Conservation (phyloP, 2,888 invertebrate genomes). For the Hofmannophila pseudospretella region DNA sequence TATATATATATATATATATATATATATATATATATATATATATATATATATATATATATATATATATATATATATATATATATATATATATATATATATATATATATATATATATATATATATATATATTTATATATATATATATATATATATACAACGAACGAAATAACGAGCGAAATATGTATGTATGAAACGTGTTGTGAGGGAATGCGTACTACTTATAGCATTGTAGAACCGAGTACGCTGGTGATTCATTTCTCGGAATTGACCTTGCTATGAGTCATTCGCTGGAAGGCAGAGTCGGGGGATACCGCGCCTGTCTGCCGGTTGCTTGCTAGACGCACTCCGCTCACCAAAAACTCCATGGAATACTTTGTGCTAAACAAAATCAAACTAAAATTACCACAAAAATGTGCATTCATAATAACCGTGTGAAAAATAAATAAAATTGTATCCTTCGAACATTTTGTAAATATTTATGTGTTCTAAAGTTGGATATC, state of each 20-base stretch:
- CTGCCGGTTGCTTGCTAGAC: conserved; percentile 72
- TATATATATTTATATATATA: no score
- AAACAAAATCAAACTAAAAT: conserved; percentile 29
- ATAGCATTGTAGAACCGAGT: conserved; percentile 69
- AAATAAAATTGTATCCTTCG: conserved; percentile 27
- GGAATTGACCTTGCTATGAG: conserved; percentile 79
- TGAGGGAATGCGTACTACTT: conserved; percentile 66
- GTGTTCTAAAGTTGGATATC: conserved; percentile 66
- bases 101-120: no score
- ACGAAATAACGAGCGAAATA: no score
- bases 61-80: no score
- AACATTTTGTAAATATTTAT: conserved; percentile 50
- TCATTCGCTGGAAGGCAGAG: conserved; percentile 78
- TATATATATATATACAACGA: no score
- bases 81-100: no score
- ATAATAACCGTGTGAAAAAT: conserved; percentile 38
- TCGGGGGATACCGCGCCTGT: conserved; percentile 79
- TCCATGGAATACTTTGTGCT: conserved; percentile 41
- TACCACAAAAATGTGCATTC: conserved; percentile 44
- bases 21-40: no score
- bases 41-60: no score
- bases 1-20: no score
- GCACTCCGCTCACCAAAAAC: conserved; percentile 57
- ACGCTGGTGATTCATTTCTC: conserved; percentile 77
- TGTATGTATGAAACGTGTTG: conserved; percentile 5